Conservation (phyloP, 2,888 invertebrate species). For the Papilio protenor region DNA sequence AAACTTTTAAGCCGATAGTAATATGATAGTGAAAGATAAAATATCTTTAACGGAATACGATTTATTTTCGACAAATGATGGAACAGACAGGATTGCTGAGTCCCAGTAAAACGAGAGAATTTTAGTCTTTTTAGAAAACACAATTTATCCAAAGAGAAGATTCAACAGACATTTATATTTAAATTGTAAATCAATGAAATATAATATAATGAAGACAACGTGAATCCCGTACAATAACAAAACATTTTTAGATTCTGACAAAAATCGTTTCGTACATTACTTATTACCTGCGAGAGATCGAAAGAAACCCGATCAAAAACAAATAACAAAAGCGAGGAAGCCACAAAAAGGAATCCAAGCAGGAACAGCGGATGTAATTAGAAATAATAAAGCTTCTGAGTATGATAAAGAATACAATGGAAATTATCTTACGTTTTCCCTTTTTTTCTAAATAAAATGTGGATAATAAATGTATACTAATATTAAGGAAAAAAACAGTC, state of each 20-base stretch:
- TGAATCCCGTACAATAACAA: slow-evolving; percentile 50
- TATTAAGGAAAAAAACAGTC: neutral
- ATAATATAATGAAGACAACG: slow-evolving; percentile 58
- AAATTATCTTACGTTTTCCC: slow-evolving; percentile 51
- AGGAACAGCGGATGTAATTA: slow-evolving; percentile 70
- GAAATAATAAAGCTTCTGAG: slow-evolving; percentile 72
- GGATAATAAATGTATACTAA: slow-evolving; percentile 1
- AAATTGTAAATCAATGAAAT: slow-evolving; percentile 46
- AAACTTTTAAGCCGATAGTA: neutral
- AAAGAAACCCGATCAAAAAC: slow-evolving; percentile 60
- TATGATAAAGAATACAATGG: slow-evolving; percentile 65
- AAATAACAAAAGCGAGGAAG: slow-evolving; percentile 66
- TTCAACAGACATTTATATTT: too few relatives aligned
- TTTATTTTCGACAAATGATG: too few relatives aligned
- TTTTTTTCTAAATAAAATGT: slow-evolving; percentile 15
- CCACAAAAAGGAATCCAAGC: slow-evolving; percentile 62
- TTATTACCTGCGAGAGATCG: slow-evolving; percentile 55
- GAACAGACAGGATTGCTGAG: too few relatives aligned
- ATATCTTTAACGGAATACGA: neutral
- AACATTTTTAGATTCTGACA: slow-evolving; percentile 53
- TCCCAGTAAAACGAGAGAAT: too few relatives aligned
- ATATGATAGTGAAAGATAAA: neutral
- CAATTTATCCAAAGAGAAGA: too few relatives aligned
- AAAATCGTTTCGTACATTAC: slow-evolving; percentile 56
- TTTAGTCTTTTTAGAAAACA: too few relatives aligned